These are phyloP conservation scores for Margaritifera margaritifera DNA, from an alignment of 2,888 invertebrate species.

Conservation along the genomic window DNA sequence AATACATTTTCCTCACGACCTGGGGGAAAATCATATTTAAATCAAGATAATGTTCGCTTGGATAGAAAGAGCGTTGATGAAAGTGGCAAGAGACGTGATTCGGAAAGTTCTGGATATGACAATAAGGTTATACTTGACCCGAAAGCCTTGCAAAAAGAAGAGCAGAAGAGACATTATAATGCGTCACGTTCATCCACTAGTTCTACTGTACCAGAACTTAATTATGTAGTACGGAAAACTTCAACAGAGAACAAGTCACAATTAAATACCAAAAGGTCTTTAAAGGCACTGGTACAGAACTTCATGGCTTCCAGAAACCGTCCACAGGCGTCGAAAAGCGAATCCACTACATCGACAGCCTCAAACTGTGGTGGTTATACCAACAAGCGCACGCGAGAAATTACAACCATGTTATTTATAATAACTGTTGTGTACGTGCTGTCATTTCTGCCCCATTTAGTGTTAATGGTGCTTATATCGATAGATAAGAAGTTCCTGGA, in stretches of 20 bases:
- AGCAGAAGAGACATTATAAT: slow-evolving; percentile 3
- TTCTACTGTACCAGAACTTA: slow-evolving; percentile 1
- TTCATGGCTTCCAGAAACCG: background rate
- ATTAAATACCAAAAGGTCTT: slow-evolving; percentile 1
- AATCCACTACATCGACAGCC: background rate
- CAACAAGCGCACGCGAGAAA: slow-evolving; percentile 37
- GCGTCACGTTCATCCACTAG: background rate
- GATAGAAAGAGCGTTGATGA: too few species aligned
- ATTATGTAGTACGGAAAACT: background rate
- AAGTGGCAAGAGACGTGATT: too few species aligned
- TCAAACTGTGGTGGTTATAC: slow-evolving; percentile 11
- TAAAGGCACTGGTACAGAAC: background rate
- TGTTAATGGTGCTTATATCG: slow-evolving; percentile 36
- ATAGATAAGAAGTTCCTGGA: slow-evolving; percentile 30
- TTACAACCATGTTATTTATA: slow-evolving; percentile 48
- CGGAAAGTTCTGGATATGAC: background rate
- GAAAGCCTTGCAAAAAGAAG: background rate
- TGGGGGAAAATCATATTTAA: background rate
- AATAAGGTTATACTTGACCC: background rate
- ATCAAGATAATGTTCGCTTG: background rate
- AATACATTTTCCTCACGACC: slow-evolving; percentile 20
- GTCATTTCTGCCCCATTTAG: slow-evolving; percentile 50
- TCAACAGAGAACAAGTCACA: background rate
- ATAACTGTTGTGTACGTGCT: slow-evolving; percentile 52
- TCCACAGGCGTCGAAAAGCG: background rate